Base-by-base conservation (phyloP, 2,797 vertebrate species). In the Darevskia nairensis region DNA sequence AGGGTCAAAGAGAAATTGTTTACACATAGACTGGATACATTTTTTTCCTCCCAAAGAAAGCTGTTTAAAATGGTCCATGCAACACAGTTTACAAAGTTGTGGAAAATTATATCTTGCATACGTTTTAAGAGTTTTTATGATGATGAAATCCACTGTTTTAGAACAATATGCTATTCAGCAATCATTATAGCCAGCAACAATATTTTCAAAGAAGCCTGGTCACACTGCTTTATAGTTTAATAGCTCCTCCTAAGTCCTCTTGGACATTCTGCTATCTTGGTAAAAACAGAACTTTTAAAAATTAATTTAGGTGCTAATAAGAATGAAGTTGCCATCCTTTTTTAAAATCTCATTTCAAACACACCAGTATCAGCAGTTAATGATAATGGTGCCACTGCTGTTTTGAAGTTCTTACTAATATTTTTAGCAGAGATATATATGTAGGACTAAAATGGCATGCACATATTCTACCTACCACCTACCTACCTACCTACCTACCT, bases 1-100 rank as follows among this genome's bases (percentile, higher is more conserved):
- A 1, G 19, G n/a, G 80, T 91, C 69, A 90, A 86, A 88, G 85
- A 91, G 84, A 91, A 87, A 21, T 2, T 32, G 35, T 88, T 85
- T 89, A 82, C 44, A 61, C 61, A 61, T 50, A n/a, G 80, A 9
- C 8, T 39, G 25, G 59, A 44, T 64, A 71, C 87, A 82, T 44
- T 46, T 27, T 59, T 75, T 69, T 32, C 39, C 55, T 85, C 79
- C 85, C 55, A 35, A 89, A 82, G 78, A 90, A 78, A 88, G 8
- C 61, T 86, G 55, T 89, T 86, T 78, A 25, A 82, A 93, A 21
- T 15, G 46, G 84, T 23, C 68, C 77, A 21, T n/a, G 29, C 11
- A 66, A 46, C 84, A 78, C 78, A 87, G 88, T 91, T 85, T 59
- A 17, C 29, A 8, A 50, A 85, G 15, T 68, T 55, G 50, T 66